These are phyloP conservation scores for Palythoa caribaeorum DNA, from an alignment of 92 coral and sea anemone species.

Conservation along the genomic window DNA sequence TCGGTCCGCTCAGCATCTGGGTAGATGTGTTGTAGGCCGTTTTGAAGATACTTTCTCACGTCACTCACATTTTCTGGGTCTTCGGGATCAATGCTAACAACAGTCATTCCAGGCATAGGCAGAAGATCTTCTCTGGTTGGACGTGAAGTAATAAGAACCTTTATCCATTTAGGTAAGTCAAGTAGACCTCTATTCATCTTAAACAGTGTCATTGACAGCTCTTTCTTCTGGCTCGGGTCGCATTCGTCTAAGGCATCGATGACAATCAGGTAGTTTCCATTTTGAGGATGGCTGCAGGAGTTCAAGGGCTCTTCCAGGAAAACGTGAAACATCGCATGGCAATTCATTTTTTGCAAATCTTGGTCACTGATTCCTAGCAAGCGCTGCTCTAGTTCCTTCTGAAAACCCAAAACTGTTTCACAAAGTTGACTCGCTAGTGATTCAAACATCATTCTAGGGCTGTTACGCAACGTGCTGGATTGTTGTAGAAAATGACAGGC, in stretches of 20 bases:
- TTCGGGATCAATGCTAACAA: slow-evolving; percentile 17
- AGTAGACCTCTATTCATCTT: background rate
- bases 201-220: background rate
- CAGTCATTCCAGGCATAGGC: background rate
- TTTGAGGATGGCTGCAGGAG: background rate
- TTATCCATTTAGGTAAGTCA: slow-evolving; percentile 19
- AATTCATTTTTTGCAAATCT: background rate
- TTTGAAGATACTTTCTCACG: slow-evolving; percentile 2
- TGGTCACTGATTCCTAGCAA: background rate
- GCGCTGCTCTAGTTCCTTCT: slow-evolving; percentile 9
- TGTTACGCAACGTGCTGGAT: no score
- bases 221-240: background rate
- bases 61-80: slow-evolving; percentile 24
- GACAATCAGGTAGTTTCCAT: slow-evolving; percentile 27
- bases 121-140: slow-evolving; percentile 28
- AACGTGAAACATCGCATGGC: background rate
- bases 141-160: slow-evolving; percentile 32
- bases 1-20: slow-evolving; percentile 6
- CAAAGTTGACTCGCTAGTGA: no score
- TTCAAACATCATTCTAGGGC: no score
- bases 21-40: background rate
- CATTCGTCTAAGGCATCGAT: slow-evolving; percentile 53
- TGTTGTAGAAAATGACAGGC: no score
- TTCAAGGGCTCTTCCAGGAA: slow-evolving; percentile 3
- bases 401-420: no score